A percentile compares a stretch with the other conserved stretches of the same genome.
These are phyloP conservation scores for Pelvicachromis taeniatus DNA, from an alignment of 2,113 vertebrate genomes.

Conservation along the genomic window DNA sequence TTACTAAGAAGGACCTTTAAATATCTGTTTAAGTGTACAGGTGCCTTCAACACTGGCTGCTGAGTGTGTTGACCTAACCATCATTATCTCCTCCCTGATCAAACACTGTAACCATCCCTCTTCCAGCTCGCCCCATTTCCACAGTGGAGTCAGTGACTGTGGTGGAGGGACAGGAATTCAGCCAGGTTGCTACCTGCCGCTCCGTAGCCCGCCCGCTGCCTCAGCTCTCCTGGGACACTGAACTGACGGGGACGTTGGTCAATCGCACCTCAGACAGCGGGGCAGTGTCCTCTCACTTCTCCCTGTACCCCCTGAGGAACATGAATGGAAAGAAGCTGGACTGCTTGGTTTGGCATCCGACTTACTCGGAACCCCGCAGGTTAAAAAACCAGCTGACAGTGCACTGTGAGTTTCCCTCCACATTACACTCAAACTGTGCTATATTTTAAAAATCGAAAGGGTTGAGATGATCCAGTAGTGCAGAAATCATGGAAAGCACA, in stretches of 20 bases:
- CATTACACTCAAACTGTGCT: neutral
- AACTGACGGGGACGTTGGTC: conserved; percentile 70
- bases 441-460: neutral
- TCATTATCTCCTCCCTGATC: neutral
- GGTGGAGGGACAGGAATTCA: conserved; percentile 79
- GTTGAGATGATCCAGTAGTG: neutral
- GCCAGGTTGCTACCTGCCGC: conserved; percentile 80
- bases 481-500: neutral
- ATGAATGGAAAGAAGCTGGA: conserved; percentile 85
- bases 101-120: neutral
- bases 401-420: conserved; percentile 75
- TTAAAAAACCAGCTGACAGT: conserved; percentile 77
- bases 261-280: conserved; percentile 70
- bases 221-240: conserved; percentile 81
- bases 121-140: conserved; percentile 67
- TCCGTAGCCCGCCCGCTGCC: conserved; percentile 79
- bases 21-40: neutral
- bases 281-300: conserved; percentile 76
- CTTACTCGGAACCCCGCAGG: conserved; percentile 70
- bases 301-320: conserved; percentile 79
- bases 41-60: neutral
- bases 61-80: neutral
- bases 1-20: neutral
- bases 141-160: conserved; percentile 59
- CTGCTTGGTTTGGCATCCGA: conserved; percentile 84